phyloP scores from a whole-genome alignment of 1,140 invertebrate species.

The Rhagoletis zephyria region DNA sequence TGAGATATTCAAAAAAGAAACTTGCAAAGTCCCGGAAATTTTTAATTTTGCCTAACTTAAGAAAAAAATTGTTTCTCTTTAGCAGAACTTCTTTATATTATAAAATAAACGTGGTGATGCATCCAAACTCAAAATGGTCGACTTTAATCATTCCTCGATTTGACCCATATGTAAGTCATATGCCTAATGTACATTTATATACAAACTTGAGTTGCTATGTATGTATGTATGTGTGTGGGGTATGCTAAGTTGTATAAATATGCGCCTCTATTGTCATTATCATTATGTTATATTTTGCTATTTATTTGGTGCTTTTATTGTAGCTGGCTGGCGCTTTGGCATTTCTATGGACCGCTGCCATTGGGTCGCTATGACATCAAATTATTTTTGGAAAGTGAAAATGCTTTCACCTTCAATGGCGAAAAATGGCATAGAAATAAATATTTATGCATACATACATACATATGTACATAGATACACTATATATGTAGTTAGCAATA shows the following conservation, averaged over 20 bases:
- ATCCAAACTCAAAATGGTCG: too few relatives aligned
- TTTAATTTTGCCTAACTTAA: too few relatives aligned
- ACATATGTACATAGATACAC: background rate
- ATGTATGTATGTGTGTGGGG: too few relatives aligned
- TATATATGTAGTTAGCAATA: background rate
- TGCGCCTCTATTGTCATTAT: slow-evolving; percentile 33
- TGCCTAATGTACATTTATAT: too few relatives aligned
- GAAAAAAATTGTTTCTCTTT: too few relatives aligned
- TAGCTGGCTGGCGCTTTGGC: background rate
- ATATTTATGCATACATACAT: slow-evolving; percentile 9
- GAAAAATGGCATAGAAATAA: slow-evolving; percentile 59
- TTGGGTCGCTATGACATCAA: slow-evolving; percentile 66
- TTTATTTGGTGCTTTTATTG: background rate
- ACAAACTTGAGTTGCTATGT: too few relatives aligned
- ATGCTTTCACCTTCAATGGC: slow-evolving; percentile 71
- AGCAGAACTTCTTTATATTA: too few relatives aligned
- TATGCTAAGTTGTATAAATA: background rate
- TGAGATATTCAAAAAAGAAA: too few relatives aligned
- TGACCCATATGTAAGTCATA: too few relatives aligned
- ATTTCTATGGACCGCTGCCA: background rate
- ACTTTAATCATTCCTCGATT: too few relatives aligned
- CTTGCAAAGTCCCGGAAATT: too few relatives aligned
- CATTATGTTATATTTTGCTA: background rate
- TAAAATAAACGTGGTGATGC: too few relatives aligned
- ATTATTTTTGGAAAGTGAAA: slow-evolving; percentile 70